Evolutionary conservation across 2,113 vertebrate genomes (phyloP), one percentile per base, ranked within the genome.

Genomic region (Dunckerocampus dactyliophorus): DNA sequence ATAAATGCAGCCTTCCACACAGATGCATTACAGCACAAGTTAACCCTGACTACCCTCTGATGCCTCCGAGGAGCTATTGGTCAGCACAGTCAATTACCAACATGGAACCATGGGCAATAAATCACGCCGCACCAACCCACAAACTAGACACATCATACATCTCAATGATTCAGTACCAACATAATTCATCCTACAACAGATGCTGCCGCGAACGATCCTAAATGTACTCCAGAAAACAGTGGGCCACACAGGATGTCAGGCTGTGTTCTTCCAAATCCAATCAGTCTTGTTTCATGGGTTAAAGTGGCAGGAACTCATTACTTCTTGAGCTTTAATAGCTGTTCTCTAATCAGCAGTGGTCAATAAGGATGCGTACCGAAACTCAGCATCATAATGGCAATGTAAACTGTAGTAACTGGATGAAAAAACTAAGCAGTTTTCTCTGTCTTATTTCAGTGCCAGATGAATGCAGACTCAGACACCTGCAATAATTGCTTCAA

Each of bases 41-140:
- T 42, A 28, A 69, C 42, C 14, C 58, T n/a, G 4, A 28, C 61
- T 12, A 53, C n/a, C 20, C 47, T 14, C 19, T 58, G 49, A 13
- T 52, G 72, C 58, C 70, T 69, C 63, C 52, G 37, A 49, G 47
- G 63, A 57, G 63, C 57, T 2, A 68, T 77, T 13, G 17, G 49
- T 71, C 65, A 75, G 69, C 15, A 31, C 11, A 5, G 49, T 83
- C 76, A 59, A 87, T 70, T 74, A 39, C 52, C 24, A 61, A 58
- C 50, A 49, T 48, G 53, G 65, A 71, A 51, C 42, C 55, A 60
- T 50, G 58, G 63, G 61, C 61, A 45, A 77, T 83, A 70, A 73
- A 62, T 82, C 72, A 60, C 31, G 63, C 8, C 20, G 37, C 1
- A 3, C 56, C 68, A 74, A 57, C 31, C 57, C 58, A 59, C 46